Evolutionary conservation across 2,888 invertebrate genomes (phyloP).

Genomic region (Clivina fossor): DNA sequence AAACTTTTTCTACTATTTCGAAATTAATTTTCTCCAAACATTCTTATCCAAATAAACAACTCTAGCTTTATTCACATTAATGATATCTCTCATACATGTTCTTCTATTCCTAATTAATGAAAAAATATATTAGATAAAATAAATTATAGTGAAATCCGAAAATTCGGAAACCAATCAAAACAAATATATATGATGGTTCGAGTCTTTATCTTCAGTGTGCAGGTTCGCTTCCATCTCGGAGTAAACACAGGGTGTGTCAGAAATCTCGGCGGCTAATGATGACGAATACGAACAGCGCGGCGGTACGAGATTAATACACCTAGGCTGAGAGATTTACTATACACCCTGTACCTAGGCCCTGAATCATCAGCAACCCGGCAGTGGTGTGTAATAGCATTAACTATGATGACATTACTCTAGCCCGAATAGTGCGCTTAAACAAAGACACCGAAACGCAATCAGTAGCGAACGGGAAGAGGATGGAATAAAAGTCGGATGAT

Average conservation of each 20-base stretch:
- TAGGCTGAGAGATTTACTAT: slow-evolving; percentile 15
- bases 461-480: neutral
- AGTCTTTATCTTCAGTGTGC: slow-evolving; percentile 9
- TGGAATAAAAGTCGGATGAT: slow-evolving; percentile 1
- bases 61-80: too few relatives aligned
- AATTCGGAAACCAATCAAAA: slow-evolving; percentile 4
- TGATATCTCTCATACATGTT: too few relatives aligned
- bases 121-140: neutral
- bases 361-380: slow-evolving; percentile 17
- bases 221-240: slow-evolving; percentile 12
- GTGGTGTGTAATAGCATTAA: slow-evolving; percentile 33
- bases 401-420: slow-evolving; percentile 28
- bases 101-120: too few relatives aligned
- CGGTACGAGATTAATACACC: slow-evolving; percentile 29
- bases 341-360: slow-evolving; percentile 12
- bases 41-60: too few relatives aligned
- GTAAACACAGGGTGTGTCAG: slow-evolving; percentile 29
- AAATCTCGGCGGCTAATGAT: slow-evolving; percentile 28
- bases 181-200: neutral
- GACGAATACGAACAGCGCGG: slow-evolving; percentile 21
- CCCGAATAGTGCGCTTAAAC: slow-evolving; percentile 13
- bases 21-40: too few relatives aligned
- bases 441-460: slow-evolving; percentile 2
- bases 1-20: too few relatives aligned
- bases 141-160: neutral